Conservation (phyloP, 2,113 vertebrate species). For the Syngnathus scovelli region DNA sequence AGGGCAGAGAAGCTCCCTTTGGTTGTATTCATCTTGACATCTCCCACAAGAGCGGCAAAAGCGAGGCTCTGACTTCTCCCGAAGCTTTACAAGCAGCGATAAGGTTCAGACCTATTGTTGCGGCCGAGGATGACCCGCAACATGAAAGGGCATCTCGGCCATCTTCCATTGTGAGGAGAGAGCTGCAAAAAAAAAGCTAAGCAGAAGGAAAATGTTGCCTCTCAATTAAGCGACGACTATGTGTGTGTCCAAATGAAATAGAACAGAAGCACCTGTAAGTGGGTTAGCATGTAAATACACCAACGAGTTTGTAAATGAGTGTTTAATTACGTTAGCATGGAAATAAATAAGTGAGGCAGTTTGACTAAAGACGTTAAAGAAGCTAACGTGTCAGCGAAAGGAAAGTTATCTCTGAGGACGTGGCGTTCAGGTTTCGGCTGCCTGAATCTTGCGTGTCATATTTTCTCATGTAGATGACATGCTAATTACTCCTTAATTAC, state of each 20-base stretch:
- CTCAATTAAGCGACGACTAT: slow-evolving; percentile 69
- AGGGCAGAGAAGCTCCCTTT: slow-evolving; percentile 33
- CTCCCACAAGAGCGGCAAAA: slow-evolving; percentile 51
- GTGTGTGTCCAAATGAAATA: slow-evolving; percentile 23
- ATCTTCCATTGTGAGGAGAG: slow-evolving; percentile 56
- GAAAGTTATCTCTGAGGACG: slow-evolving; percentile 52
- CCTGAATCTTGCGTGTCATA: slow-evolving; percentile 57
- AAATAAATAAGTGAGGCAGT: slow-evolving; percentile 59
- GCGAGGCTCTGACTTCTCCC: slow-evolving; percentile 40
- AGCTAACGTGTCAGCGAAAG: slow-evolving; percentile 32
- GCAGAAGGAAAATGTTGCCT: slow-evolving; percentile 35
- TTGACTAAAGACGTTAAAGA: slow-evolving; percentile 44
- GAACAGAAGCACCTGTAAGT: slow-evolving; percentile 62
- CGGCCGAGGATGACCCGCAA: slow-evolving; percentile 48
- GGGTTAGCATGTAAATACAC: slow-evolving; percentile 75
- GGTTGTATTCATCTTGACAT: slow-evolving; percentile 38
- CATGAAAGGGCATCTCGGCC: slow-evolving; percentile 59
- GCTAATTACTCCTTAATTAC: slow-evolving; percentile 79
- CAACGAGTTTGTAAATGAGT: slow-evolving; percentile 66
- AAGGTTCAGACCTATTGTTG: slow-evolving; percentile 62
- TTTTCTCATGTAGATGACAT: slow-evolving; percentile 77
- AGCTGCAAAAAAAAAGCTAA: slow-evolving; percentile 31
- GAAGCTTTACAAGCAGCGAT: slow-evolving; percentile 62
- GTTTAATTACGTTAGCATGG: slow-evolving; percentile 73
- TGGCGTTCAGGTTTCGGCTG: neutral